These are phyloP conservation scores for Melanotaenia pygmaea DNA, from an alignment of 2,797 vertebrate species.

Conservation along the genomic window DNA sequence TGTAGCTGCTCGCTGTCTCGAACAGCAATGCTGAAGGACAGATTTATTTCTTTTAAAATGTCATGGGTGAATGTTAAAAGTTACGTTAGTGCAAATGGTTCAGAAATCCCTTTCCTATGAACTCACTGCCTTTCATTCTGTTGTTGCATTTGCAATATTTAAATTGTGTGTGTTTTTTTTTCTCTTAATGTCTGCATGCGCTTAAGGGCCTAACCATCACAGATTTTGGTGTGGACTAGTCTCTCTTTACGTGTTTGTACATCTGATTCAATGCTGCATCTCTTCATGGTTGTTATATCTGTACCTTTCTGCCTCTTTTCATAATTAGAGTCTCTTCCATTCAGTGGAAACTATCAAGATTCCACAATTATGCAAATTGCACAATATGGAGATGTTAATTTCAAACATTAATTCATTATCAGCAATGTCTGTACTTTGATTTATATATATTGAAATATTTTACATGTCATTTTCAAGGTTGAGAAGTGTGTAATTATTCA, in stretches of 20 bases:
- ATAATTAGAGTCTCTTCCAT: slow-evolving; percentile 9
- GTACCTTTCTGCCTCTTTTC: slow-evolving; percentile 20
- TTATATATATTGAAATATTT: slow-evolving; percentile 51
- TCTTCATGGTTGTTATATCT: slow-evolving; percentile 20
- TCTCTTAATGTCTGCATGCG: slow-evolving; percentile 1
- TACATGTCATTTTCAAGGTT: slow-evolving; percentile 56
- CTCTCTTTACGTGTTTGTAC: slow-evolving; percentile 22
- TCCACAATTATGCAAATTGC: slow-evolving; percentile 54
- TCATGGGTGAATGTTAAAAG: slow-evolving; percentile 11
- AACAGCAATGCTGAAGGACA: slow-evolving; percentile 19
- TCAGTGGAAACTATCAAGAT: slow-evolving; percentile 12
- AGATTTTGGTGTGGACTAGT: slow-evolving; percentile 25
- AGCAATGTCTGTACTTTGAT: slow-evolving; percentile 49
- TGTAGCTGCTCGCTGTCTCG: slow-evolving; percentile 20
- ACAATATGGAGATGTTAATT: slow-evolving; percentile 42
- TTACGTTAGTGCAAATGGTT: slow-evolving; percentile 23
- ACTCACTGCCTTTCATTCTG: slow-evolving; percentile 39
- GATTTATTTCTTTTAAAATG: slow-evolving; percentile 6
- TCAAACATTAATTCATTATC: slow-evolving; percentile 41
- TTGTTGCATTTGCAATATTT: slow-evolving; percentile 41
- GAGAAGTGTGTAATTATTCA: slow-evolving; percentile 49
- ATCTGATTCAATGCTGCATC: slow-evolving; percentile 34
- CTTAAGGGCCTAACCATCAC: slow-evolving; percentile 19
- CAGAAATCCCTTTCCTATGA: slow-evolving; percentile 5
- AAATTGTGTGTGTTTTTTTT: slow-evolving; percentile 17